phyloP scores from a whole-genome alignment of 2,888 invertebrate genomes.

The Philaethria dido region DNA sequence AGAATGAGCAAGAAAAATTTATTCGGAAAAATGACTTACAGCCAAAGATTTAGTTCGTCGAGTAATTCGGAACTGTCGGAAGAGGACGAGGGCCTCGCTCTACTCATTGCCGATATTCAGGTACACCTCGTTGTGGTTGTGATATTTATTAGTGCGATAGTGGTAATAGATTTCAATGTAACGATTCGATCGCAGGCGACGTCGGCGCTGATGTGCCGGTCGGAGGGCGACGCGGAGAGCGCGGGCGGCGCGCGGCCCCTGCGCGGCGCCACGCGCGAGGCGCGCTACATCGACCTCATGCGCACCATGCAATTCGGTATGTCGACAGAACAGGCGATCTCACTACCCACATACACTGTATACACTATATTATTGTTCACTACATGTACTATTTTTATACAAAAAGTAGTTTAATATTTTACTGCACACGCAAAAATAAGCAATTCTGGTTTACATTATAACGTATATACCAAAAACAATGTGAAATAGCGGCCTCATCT shows the following conservation, averaged over 20 bases:
- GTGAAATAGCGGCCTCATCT: too few relatives aligned
- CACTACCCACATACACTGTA: too few relatives aligned
- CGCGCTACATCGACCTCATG: slow-evolving; percentile 93
- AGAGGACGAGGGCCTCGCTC: slow-evolving; percentile 94
- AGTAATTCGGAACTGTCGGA: slow-evolving; percentile 87
- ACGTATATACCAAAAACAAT: too few relatives aligned
- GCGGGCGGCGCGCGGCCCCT: slow-evolving; percentile 64
- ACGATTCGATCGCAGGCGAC: slow-evolving; percentile 61
- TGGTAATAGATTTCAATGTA: neutral
- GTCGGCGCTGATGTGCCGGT: slow-evolving; percentile 71
- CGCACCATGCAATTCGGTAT: slow-evolving; percentile 94
- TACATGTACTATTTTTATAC: too few relatives aligned
- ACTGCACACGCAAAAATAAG: too few relatives aligned
- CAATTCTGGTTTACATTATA: too few relatives aligned
- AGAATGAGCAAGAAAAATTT: slow-evolving; percentile 86
- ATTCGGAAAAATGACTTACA: slow-evolving; percentile 80
- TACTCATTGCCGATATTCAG: slow-evolving; percentile 95
- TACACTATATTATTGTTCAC: neutral
- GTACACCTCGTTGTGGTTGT: slow-evolving; percentile 53
- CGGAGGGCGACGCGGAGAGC: slow-evolving; percentile 65
- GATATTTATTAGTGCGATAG: neutral
- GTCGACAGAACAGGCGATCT: too few relatives aligned
- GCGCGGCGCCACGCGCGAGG: slow-evolving; percentile 69
- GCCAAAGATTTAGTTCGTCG: slow-evolving; percentile 79
- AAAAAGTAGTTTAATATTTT: too few relatives aligned